Conservation (phyloP, 2,113 vertebrate species). For the Sylvia atricapilla region DNA sequence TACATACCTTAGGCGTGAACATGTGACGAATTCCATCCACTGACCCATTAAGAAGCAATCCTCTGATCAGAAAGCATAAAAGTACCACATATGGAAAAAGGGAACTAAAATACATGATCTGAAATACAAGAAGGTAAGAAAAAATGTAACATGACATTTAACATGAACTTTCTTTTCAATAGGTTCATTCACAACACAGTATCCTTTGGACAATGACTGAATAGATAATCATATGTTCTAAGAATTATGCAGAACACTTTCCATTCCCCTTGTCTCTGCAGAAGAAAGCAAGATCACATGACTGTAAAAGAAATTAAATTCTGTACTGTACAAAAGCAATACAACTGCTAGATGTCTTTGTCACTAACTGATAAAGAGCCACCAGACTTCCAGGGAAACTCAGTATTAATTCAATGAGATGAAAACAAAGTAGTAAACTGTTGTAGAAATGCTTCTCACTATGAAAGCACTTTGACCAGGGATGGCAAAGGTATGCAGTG, state of each 20-base stretch:
- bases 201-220: background rate
- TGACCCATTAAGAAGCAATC: conserved; percentile 90
- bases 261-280: background rate
- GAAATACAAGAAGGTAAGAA: conserved; percentile 53
- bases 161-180: background rate
- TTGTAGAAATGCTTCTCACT: background rate
- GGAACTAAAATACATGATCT: conserved; percentile 99
- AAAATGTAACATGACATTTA: background rate
- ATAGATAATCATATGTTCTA: background rate
- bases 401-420: background rate
- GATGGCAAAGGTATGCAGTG: background rate
- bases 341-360: background rate
- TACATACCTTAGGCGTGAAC: conserved; percentile 94
- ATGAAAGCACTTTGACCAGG: background rate
- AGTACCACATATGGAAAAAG: conserved; percentile 94
- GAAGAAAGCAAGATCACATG: background rate
- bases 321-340: background rate
- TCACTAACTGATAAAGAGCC: background rate
- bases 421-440: background rate
- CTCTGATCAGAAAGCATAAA: conserved; percentile 91
- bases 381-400: background rate
- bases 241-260: background rate
- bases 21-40: conserved; percentile 92
- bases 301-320: background rate
- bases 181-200: background rate